These are phyloP conservation scores for Labroides dimidiatus DNA, from an alignment of 2,797 vertebrate species.

Conservation along the genomic window DNA sequence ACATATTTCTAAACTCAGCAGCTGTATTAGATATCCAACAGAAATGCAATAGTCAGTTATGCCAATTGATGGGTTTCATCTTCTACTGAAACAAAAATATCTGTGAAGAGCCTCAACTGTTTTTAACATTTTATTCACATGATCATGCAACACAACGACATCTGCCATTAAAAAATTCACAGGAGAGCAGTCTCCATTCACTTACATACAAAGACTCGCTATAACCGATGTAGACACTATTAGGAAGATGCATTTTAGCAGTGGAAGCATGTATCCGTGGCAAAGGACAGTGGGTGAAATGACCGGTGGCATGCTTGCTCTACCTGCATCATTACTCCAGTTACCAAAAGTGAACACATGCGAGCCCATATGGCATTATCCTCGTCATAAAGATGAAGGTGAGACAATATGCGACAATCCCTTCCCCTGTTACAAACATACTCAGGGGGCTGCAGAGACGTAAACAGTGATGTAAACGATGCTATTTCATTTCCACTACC, in stretches of 20 bases:
- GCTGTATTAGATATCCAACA: neutral
- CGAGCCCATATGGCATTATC: neutral
- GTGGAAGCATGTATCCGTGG: slow-evolving; percentile 17
- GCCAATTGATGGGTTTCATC: neutral
- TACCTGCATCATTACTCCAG: slow-evolving; percentile 19
- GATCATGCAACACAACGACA: neutral
- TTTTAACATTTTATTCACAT: slow-evolving; percentile 11
- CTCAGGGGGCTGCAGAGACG: slow-evolving; percentile 44
- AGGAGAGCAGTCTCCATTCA: rapidly evolving
- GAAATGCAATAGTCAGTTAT: neutral
- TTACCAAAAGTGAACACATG: neutral
- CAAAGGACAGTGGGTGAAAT: slow-evolving; percentile 22
- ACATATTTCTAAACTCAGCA: neutral
- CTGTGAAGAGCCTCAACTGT: slow-evolving; percentile 1
- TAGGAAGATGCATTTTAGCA: neutral
- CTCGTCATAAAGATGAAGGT: neutral
- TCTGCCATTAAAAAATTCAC: neutral
- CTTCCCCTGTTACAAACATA: neutral
- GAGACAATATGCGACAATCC: slow-evolving; percentile 2
- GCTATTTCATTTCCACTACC: slow-evolving; percentile 58
- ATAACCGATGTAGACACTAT: neutral
- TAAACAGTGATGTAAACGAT: slow-evolving; percentile 70
- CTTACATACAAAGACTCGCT: rapidly evolving
- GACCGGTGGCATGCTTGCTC: slow-evolving; percentile 10
- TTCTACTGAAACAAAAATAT: neutral